Conservation (phyloP, 1,140 invertebrate genomes). For the Cryptotermes secundus region DNA sequence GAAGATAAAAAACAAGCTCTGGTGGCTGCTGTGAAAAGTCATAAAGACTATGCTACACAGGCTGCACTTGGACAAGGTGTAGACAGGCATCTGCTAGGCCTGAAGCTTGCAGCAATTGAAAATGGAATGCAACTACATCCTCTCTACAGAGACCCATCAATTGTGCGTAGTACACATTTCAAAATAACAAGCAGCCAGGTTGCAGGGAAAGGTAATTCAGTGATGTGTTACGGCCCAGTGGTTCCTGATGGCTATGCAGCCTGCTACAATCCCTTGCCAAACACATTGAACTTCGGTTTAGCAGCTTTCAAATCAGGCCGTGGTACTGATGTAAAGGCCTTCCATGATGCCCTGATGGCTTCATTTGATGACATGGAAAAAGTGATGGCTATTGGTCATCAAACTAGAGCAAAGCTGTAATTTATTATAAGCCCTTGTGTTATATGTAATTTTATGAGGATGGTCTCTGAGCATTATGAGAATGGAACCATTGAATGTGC, state of each 20-base stretch:
- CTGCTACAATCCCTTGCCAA: conserved; percentile 77
- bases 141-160: conserved; percentile 73
- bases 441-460: not conserved
- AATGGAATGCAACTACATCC: conserved; percentile 67
- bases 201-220: conserved; percentile 66
- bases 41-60: conserved; percentile 78
- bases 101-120: conserved; percentile 78
- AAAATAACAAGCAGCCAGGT: conserved; percentile 86
- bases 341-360: conserved; percentile 56
- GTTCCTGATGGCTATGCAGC: conserved; percentile 77
- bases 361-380: conserved; percentile 64
- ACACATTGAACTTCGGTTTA: conserved; percentile 70
- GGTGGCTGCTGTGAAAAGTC: conserved; percentile 69
- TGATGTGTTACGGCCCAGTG: conserved; percentile 81
- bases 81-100: conserved; percentile 83
- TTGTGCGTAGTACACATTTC: conserved; percentile 69
- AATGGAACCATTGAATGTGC: not conserved
- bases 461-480: not conserved
- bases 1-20: conserved; percentile 61
- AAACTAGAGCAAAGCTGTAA: not conserved
- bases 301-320: conserved; percentile 62
- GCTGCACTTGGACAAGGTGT: conserved; percentile 78
- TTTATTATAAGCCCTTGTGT: no score
- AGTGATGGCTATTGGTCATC: conserved; percentile 49
- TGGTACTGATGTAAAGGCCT: conserved; percentile 55